These are phyloP conservation scores for Probaryconus sp. DNA, from an alignment of 1,140 invertebrate genomes.

Conservation along the genomic window DNA sequence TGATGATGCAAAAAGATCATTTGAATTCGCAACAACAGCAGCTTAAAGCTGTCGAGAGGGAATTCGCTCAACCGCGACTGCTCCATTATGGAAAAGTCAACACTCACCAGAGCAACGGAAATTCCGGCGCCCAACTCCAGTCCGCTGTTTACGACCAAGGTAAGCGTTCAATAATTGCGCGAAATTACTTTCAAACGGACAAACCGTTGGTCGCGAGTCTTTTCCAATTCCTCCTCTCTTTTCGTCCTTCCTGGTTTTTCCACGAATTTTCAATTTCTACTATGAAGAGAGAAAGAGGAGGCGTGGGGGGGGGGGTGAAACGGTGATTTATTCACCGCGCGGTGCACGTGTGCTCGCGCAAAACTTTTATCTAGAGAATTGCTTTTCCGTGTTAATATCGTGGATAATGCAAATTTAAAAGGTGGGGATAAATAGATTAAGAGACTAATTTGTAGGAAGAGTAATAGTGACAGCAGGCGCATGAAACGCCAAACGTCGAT, in stretches of 20 bases:
- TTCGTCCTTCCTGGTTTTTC: background rate
- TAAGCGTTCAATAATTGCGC: slow-evolving; percentile 18
- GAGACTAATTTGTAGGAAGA: slow-evolving; percentile 24
- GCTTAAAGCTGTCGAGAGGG: slow-evolving; percentile 52
- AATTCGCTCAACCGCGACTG: slow-evolving; percentile 61
- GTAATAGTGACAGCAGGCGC: too few relatives aligned
- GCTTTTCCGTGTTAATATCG: slow-evolving; percentile 38
- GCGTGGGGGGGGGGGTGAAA: background rate
- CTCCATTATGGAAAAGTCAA: slow-evolving; percentile 70
- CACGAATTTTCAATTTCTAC: slow-evolving; percentile 6
- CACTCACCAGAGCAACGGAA: slow-evolving; percentile 60
- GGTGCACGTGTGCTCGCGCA: slow-evolving; percentile 9
- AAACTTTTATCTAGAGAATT: slow-evolving; percentile 32
- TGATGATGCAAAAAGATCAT: slow-evolving; percentile 52
- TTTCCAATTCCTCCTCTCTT: background rate
- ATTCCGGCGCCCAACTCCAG: slow-evolving; percentile 14
- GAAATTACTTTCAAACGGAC: slow-evolving; percentile 13
- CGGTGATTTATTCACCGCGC: slow-evolving; percentile 16
- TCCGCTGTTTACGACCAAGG: slow-evolving; percentile 45
- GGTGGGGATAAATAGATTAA: slow-evolving; percentile 34
- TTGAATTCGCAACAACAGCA: slow-evolving; percentile 55
- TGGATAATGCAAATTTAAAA: slow-evolving; percentile 23
- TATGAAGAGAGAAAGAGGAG: background rate
- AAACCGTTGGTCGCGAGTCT: slow-evolving; percentile 2
- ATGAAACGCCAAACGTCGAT: too few relatives aligned